Evolutionary conservation across 2,888 invertebrate genomes (phyloP).

Genomic region (Orthosia gracilis): DNA sequence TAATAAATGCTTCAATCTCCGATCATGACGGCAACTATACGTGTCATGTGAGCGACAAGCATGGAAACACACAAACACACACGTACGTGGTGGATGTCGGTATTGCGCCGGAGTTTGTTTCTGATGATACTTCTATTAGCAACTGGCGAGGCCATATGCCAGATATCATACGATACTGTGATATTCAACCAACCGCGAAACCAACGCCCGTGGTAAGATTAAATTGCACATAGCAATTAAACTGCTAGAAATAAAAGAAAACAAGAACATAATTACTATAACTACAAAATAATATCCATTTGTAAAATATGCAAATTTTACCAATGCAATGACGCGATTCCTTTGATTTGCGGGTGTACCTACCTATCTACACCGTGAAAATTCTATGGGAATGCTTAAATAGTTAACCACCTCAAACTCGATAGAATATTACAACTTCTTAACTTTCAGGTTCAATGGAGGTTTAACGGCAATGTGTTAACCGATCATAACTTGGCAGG

Average conservation of each 20-base stretch:
- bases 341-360: too few species aligned
- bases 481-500: neutral
- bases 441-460: constrained; percentile 57
- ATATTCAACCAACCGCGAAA: neutral
- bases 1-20: constrained; percentile 20
- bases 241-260: too few species aligned
- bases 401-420: too few species aligned
- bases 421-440: neutral
- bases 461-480: constrained; percentile 53
- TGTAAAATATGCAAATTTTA: too few species aligned
- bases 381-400: too few species aligned
- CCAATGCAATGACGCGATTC: too few species aligned
- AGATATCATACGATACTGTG: constrained; percentile 45
- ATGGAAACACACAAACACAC: constrained; percentile 50
- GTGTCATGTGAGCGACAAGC: constrained; percentile 62
- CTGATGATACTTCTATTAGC: neutral
- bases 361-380: too few species aligned
- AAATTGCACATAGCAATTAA: neutral
- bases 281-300: too few species aligned
- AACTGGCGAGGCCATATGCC: constrained; percentile 50
- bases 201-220: constrained; percentile 54
- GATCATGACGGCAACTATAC: constrained; percentile 64
- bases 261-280: too few species aligned
- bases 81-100: constrained; percentile 64
- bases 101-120: constrained; percentile 26